Conservation (phyloP, 2,888 invertebrate genomes). For the Drosophila meridionalis region DNA sequence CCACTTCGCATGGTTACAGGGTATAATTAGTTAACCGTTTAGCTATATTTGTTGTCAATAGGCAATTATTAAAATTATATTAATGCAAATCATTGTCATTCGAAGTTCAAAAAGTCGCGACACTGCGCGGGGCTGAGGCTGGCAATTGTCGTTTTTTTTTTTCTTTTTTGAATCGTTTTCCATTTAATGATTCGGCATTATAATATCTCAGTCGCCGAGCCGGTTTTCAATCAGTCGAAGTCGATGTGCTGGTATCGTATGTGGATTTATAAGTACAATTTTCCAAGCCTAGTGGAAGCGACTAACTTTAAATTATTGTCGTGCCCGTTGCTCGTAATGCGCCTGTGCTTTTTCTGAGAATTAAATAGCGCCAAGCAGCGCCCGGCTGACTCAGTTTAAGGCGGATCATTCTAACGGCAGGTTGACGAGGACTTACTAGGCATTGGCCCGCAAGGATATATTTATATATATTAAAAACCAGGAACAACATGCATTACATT, state of each 20-base stretch:
- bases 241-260: conserved; percentile 33
- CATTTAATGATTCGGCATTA: conserved; percentile 62
- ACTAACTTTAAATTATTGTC: conserved; percentile 24
- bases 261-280: conserved; percentile 53
- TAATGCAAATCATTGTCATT: conserved; percentile 60
- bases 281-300: conserved; percentile 29
- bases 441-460: neutral
- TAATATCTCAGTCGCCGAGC: conserved; percentile 53
- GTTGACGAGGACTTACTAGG: conserved; percentile 7
- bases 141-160: conserved; percentile 12
- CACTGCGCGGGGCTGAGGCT: neutral
- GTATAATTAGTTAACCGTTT: conserved; percentile 17
- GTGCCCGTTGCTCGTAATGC: conserved; percentile 7
- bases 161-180: conserved; percentile 28
- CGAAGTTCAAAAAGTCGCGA: conserved; percentile 1
- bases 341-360: conserved; percentile 53
- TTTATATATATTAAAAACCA: neutral
- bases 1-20: neutral
- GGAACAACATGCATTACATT: conserved; percentile 41
- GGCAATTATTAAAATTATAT: conserved; percentile 48
- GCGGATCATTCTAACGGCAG: conserved; percentile 38
- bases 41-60: conserved; percentile 17
- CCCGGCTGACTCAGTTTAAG: conserved; percentile 51
- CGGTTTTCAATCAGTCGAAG: conserved; percentile 67
- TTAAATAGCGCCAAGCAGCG: conserved; percentile 57